A percentile compares a stretch with the other conserved stretches of the same genome.
phyloP scores from a whole-genome alignment of 2,797 vertebrate genomes.

The Vireo griseus region DNA sequence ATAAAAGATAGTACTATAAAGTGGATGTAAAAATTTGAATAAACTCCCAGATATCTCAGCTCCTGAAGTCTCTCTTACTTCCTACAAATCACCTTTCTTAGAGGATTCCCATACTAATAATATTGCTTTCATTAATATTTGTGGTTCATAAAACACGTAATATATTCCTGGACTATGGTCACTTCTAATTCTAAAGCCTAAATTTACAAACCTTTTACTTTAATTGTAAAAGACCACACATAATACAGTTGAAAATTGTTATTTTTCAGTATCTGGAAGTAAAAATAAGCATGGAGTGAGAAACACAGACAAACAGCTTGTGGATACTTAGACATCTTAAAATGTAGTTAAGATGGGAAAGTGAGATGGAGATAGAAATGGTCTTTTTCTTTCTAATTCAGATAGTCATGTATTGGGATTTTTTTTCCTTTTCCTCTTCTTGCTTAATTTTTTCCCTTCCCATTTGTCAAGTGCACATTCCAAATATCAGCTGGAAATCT shows the following conservation, averaged over 20 bases:
- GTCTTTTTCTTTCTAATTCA: background rate
- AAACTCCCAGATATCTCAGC: background rate
- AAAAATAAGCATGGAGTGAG: background rate
- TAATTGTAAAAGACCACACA: background rate
- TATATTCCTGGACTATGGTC: background rate
- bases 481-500: background rate
- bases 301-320: background rate
- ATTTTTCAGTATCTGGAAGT: background rate
- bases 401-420: background rate
- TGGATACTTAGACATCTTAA: background rate
- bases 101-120: background rate
- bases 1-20: background rate
- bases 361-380: background rate
- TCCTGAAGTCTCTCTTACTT: background rate
- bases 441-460: background rate
- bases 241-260: background rate
- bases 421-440: background rate
- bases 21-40: background rate
- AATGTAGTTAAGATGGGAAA: background rate
- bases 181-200: background rate
- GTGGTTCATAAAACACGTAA: background rate
- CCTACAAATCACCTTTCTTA: background rate
- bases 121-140: background rate
- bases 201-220: background rate
- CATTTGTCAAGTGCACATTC: background rate